A percentile compares a stretch with the other conserved stretches of the same genome.
These are phyloP conservation scores for Apteryx mantelli DNA, from an alignment of 2,113 vertebrate species.

Conservation along the genomic window DNA sequence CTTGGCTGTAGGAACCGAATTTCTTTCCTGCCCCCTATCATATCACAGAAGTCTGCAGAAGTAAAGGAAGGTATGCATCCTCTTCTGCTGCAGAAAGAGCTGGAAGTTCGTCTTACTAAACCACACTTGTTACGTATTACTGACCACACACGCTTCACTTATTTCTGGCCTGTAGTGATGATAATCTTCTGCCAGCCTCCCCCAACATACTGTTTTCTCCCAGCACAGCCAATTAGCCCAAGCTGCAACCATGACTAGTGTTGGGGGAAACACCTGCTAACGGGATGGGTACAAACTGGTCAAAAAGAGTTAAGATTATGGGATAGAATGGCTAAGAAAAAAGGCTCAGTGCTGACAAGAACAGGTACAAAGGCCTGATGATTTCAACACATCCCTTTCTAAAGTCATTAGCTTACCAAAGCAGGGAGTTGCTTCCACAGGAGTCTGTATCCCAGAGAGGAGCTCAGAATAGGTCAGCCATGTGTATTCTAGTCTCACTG, in stretches of 20 bases:
- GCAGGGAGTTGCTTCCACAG: background rate
- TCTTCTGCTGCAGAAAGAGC: background rate
- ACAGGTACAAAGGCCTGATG: background rate
- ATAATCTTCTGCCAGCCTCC: background rate
- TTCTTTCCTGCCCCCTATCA: background rate
- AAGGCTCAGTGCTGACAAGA: background rate
- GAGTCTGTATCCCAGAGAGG: background rate
- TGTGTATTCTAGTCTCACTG: background rate
- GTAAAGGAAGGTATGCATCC: background rate
- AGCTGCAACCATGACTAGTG: background rate
- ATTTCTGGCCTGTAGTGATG: background rate
- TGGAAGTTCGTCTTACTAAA: background rate
- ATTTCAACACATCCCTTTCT: background rate
- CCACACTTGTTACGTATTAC: background rate
- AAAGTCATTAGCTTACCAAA: background rate
- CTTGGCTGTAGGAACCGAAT: background rate
- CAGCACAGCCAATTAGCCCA: background rate
- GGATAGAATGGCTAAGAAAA: background rate
- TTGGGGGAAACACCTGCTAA: background rate
- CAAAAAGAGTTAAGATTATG: background rate
- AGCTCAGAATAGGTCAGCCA: background rate
- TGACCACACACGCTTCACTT: background rate
- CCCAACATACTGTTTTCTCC: background rate
- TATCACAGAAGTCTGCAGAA: background rate
- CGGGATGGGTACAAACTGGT: background rate